A percentile compares a stretch with the other conserved stretches of the same genome.
These are phyloP conservation scores for Stenopsyche tienmushanensis DNA, from an alignment of 1,140 invertebrate species.

Conservation along the genomic window DNA sequence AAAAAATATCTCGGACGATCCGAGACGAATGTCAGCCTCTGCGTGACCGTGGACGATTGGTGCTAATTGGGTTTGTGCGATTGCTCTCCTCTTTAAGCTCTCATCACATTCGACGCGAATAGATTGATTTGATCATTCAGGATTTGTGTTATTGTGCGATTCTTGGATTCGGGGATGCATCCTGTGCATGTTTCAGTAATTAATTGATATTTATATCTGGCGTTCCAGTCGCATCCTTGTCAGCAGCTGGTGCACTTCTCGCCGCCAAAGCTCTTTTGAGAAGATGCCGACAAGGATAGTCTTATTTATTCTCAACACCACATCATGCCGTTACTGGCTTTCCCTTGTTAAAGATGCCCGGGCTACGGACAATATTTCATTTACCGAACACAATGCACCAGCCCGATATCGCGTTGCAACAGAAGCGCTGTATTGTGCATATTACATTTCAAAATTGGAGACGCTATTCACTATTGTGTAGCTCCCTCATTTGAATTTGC, in stretches of 20 bases:
- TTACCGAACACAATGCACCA: neutral
- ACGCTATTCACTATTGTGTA: no score
- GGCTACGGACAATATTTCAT: constrained; percentile 11
- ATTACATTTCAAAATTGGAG: neutral
- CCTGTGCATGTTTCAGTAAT: neutral
- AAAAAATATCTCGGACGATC: no score
- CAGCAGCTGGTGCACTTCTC: neutral
- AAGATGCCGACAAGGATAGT: constrained; percentile 18
- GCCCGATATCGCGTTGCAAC: constrained; percentile 3
- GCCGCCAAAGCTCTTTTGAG: constrained; percentile 12
- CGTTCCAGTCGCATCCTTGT: neutral
- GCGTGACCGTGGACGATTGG: no score
- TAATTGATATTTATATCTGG: neutral
- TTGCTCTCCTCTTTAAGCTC: no score
- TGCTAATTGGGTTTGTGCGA: no score
- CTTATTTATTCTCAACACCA: constrained; percentile 20
- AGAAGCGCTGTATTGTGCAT: neutral
- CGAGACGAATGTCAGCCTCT: no score
- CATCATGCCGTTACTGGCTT: neutral
- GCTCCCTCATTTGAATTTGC: no score
- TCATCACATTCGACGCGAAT: no score
- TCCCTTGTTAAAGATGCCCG: constrained; percentile 5
- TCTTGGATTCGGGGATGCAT: no score
- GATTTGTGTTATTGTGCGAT: no score
- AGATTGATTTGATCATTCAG: no score